phyloP scores from a whole-genome alignment of 2,888 invertebrate species.

The Apotomis betuletana region DNA sequence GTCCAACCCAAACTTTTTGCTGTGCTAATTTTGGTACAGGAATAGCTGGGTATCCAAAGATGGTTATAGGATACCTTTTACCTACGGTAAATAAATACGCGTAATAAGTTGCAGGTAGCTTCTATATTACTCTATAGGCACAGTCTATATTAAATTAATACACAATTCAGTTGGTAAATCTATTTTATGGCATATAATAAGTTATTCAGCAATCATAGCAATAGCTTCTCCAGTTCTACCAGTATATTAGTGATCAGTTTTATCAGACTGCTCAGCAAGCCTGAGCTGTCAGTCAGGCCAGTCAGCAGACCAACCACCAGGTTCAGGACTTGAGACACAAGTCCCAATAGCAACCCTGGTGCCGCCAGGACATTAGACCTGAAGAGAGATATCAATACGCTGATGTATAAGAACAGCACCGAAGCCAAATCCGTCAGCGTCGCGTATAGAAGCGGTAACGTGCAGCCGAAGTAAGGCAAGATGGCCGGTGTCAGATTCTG shows the following conservation, averaged over 20 bases:
- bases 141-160: too few relatives aligned
- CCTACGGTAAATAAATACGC: too few relatives aligned
- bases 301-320: slow-evolving; percentile 67
- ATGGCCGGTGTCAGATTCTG: slow-evolving; percentile 76
- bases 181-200: too few relatives aligned
- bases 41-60: too few relatives aligned
- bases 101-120: too few relatives aligned
- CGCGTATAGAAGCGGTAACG: slow-evolving; percentile 70
- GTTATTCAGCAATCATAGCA: slow-evolving; percentile 50
- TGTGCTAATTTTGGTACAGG: too few relatives aligned
- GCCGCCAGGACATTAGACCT: slow-evolving; percentile 73
- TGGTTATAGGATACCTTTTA: too few relatives aligned
- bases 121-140: too few relatives aligned
- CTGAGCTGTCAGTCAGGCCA: slow-evolving; percentile 69
- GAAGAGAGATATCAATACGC: slow-evolving; percentile 73
- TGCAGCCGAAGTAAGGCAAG: slow-evolving; percentile 76
- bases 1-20: too few relatives aligned
- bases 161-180: too few relatives aligned
- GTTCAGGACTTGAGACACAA: slow-evolving; percentile 68
- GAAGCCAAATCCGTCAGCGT: slow-evolving; percentile 76
- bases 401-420: slow-evolving; percentile 73
- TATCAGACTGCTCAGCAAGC: slow-evolving; percentile 65
- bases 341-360: slow-evolving; percentile 64
- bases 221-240: slow-evolving; percentile 71
- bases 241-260: slow-evolving; percentile 70